These are phyloP conservation scores for Leucopsar rothschildi DNA, from an alignment of 2,113 vertebrate species.

Conservation along the genomic window DNA sequence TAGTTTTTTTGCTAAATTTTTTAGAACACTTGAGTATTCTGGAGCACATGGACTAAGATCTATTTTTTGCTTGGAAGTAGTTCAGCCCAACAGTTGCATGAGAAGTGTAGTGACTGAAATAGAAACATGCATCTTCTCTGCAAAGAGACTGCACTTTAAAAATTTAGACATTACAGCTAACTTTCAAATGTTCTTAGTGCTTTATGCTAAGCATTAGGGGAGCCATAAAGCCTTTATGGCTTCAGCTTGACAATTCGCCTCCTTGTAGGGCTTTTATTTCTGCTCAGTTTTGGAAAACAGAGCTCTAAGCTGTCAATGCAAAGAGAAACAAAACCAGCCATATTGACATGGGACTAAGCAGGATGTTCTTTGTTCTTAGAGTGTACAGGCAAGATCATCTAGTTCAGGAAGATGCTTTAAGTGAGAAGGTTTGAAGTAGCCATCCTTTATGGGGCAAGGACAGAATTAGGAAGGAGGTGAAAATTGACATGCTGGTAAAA, in stretches of 20 bases:
- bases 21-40: neutral
- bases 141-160: neutral
- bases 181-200: neutral
- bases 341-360: neutral
- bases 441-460: neutral
- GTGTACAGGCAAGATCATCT: neutral
- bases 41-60: neutral
- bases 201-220: neutral
- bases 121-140: neutral
- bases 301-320: neutral
- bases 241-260: neutral
- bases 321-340: neutral
- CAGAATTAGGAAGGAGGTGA: neutral
- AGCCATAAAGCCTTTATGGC: conserved; percentile 3
- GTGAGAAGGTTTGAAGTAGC: neutral
- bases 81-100: neutral
- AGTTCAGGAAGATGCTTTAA: neutral
- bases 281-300: neutral
- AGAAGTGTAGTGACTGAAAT: neutral
- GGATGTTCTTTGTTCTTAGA: neutral
- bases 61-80: neutral
- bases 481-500: neutral
- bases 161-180: neutral
- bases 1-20: neutral
- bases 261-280: neutral